These are phyloP conservation scores for Microtus pennsylvanicus DNA, from an alignment of 2,113 vertebrate species.

Conservation along the genomic window DNA sequence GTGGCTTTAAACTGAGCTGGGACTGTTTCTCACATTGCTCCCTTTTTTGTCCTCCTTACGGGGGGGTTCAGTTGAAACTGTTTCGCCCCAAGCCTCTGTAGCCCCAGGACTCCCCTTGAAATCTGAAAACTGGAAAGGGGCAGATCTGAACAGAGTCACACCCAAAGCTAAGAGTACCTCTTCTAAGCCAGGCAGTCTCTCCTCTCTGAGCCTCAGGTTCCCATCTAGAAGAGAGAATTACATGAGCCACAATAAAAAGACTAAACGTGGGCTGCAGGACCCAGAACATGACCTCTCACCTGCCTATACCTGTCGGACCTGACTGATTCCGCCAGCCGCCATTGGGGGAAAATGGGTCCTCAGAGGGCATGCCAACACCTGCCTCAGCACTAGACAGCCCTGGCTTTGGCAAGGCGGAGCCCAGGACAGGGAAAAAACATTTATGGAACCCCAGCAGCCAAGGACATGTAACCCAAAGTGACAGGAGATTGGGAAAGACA, in stretches of 20 bases:
- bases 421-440: not conserved
- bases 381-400: not conserved
- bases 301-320: not conserved
- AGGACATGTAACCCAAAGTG: accelerated
- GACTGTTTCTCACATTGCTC: not conserved
- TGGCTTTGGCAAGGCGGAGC: not conserved
- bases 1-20: not conserved
- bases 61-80: not conserved
- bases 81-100: not conserved
- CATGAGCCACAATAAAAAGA: accelerated
- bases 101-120: not conserved
- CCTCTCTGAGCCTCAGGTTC: not conserved
- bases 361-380: not conserved
- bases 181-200: not conserved
- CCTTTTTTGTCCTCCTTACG: not conserved
- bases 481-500: not conserved
- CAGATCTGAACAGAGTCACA: not conserved
- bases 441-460: not conserved
- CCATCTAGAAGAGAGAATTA: not conserved
- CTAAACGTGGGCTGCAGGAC: accelerated
- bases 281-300: not conserved
- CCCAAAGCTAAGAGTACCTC: not conserved
- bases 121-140: not conserved
- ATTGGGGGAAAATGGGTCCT: too few species aligned
- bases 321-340: not conserved